phyloP scores from a whole-genome alignment of 1,140 invertebrate genomes.

The Ceratina australensis region DNA sequence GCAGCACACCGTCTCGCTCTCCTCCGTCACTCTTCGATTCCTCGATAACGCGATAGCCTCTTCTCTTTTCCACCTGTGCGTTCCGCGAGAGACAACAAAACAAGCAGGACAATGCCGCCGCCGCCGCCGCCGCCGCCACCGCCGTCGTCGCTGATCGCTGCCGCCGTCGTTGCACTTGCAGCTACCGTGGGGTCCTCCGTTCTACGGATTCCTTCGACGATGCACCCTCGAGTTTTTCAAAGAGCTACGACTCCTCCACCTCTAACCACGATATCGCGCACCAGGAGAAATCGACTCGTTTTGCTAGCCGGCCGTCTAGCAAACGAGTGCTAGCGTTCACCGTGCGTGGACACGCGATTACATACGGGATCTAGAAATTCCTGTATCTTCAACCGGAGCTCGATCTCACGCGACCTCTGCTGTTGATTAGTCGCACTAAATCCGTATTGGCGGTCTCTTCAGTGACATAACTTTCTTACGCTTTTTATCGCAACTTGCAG shows the following conservation, averaged over 20 bases:
- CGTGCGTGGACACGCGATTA: conserved; percentile 52
- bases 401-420: neutral
- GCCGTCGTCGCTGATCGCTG: neutral
- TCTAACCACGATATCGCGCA: conserved; percentile 45
- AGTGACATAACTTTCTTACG: neutral
- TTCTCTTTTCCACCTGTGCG: conserved; percentile 52
- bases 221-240: conserved; percentile 33
- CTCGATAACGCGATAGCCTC: conserved; percentile 38
- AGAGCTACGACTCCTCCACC: conserved; percentile 41
- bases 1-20: conserved; percentile 46
- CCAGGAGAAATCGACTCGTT: conserved; percentile 51
- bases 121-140: conserved; percentile 23
- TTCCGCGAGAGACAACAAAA: conserved; percentile 55
- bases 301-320: conserved; percentile 52
- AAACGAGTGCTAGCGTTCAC: conserved; percentile 50
- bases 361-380: conserved; percentile 44
- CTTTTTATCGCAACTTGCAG: too few relatives aligned
- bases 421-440: neutral
- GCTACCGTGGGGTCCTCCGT: conserved; percentile 34
- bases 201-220: conserved; percentile 33
- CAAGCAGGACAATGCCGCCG: conserved; percentile 60
- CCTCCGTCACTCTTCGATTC: conserved; percentile 42
- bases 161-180: conserved; percentile 13
- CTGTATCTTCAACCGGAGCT: neutral
- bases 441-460: neutral